Base-by-base conservation (phyloP, 1,140 invertebrate genomes). In the Saccostrea echinata region DNA sequence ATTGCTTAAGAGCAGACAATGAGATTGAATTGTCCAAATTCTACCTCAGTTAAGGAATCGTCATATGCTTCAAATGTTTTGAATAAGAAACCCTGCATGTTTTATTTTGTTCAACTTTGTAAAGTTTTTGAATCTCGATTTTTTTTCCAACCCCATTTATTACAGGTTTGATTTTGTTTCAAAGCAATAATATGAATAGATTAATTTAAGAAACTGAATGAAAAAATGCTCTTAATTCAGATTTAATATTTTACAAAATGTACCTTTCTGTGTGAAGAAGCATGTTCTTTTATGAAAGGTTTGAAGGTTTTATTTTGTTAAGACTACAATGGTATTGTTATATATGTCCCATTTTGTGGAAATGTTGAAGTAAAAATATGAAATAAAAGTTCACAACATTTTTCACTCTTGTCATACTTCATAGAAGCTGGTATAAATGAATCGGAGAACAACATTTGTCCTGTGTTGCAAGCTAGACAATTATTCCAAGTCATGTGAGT, bases 351-450 rank as follows among this genome's bases (percentile, higher is more conserved):
- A 30, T 76, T 76, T 76, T 76, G 68, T 76, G 68, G 68, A 76
- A 30, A 76, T 76, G 68, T 76, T 76, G 68, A 76, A 76, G 27
- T 76, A 76, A 76, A 76, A 76, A 30, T 33, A 76, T 76, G 27
- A 76, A 76, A 76, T 76, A 27, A 76, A 76, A 33, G 55, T 16
- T 76, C 27, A 13, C 21, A 21, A 21, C 24, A 64, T 21, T 64
- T 8, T 43, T 43, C 9, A 3, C 43, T 43, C 9, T 43, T 43
- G 6, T 43, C 9, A 4, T 43, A 43, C 9, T 43, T 43, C 43
- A 8, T 43, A 43, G 43, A 43, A 43, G 43, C 6, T 43, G n/a
- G n/a, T n/a, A n/a, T n/a, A n/a, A 43, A 43, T 43, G 43, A 43
- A 43, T 43, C 43, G 9, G 43, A 43, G 43, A 43, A 43, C n/a